Base-by-base conservation (phyloP, 2,797 vertebrate genomes). In the Acrossocheilus fasciatus region DNA sequence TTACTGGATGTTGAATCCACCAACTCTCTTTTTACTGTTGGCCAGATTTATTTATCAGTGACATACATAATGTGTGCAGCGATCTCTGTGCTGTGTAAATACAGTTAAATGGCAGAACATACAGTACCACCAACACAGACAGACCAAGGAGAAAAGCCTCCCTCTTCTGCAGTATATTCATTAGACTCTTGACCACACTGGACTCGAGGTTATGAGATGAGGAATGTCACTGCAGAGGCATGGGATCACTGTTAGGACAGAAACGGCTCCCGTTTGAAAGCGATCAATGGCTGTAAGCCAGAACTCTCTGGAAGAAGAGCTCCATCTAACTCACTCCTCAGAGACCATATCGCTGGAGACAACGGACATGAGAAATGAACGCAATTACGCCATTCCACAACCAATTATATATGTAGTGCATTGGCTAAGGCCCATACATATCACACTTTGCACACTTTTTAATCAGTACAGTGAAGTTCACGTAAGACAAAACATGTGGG, bases 371-470 rank as follows among this genome's bases (percentile, higher is more conserved):
- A 95, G 92, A 91, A 95, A 95, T 93, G 92, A 94, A 91, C 87
- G 70, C 93, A 94, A 94, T 95, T 94, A 95, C 88, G 87, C 92
- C 79, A 83, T 92, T 89, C 92, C 90, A 93, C 91, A 94, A 92
- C 90, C 94, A 93, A 94, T 94, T 95, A 93, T 88, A 88, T 80
- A 90, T 90, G 91, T 43, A 87, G 88, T 50, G 88, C 83, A 83
- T 87, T 86, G 85, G 87, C 84, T 85, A 85, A 89, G 82, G 73
- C 57, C 89, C 90, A 92, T 93, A 93, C 94, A 94, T 59, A 68
- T 23, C 43, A 15, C 39, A 90, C 90, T 91, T 90, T 92, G 57
- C 43, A 15, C 39, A 90, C 90, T 91, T 90, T 92, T 91, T 76
- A 20, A 90, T 92, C 90, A 82, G 88, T 92, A 93, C 91, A 93